Percentiles rank a stretch among this genome's conserved stretches.
These are phyloP conservation scores for Cinclus mexicanus DNA, from an alignment of 2,113 vertebrate species.

Conservation along the genomic window DNA sequence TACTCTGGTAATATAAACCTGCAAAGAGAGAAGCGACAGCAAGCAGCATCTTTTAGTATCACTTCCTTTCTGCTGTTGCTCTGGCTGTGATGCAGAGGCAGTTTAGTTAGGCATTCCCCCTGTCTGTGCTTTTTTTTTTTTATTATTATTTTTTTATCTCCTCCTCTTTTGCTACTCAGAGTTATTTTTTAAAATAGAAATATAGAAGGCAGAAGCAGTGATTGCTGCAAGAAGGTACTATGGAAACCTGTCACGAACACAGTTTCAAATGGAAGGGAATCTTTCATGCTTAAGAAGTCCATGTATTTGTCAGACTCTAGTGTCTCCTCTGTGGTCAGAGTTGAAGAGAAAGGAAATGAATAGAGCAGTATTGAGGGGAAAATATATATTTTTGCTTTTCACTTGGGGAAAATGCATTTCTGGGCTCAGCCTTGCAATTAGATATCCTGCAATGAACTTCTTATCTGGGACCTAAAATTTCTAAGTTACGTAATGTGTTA, in stretches of 20 bases:
- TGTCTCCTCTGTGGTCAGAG: background rate
- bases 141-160: background rate
- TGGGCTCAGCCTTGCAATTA: background rate
- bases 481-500: background rate
- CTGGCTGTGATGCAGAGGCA: background rate
- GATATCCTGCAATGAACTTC: background rate
- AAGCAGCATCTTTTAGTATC: background rate
- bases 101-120: background rate
- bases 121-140: background rate
- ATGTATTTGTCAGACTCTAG: background rate
- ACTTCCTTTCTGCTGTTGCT: background rate
- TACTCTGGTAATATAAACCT: background rate
- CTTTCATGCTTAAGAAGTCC: conserved; percentile 21
- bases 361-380: background rate
- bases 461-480: background rate
- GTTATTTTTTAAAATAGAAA: conserved; percentile 58
- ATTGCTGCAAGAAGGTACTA: conserved; percentile 31
- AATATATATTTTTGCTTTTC: background rate
- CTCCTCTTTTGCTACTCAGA: background rate
- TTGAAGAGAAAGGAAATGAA: background rate
- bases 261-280: background rate
- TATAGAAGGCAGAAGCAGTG: conserved; percentile 37
- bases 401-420: background rate
- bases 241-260: conserved; percentile 51
- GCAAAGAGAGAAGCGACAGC: background rate